Base-by-base conservation (phyloP, 2,113 vertebrate genomes). In the Chaetodon auriga region DNA sequence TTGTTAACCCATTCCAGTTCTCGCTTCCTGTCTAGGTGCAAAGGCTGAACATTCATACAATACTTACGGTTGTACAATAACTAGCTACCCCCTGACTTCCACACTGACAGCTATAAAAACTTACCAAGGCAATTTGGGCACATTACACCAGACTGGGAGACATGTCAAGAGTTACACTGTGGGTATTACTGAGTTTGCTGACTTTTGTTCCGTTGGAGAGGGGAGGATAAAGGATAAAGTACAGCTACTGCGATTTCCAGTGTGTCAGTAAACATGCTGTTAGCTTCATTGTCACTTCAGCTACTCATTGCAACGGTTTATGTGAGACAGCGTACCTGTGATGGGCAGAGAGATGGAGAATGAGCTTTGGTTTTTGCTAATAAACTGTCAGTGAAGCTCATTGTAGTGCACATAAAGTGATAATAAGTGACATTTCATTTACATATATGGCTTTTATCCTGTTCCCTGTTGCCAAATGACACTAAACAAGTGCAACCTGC, bases 181-280 rank as follows among this genome's bases (percentile, higher is more conserved):
- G 6, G 6, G 53, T 66, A 68, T 53, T 21, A 61, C 63, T 23
- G 48, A 48, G 62, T 68, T 81, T 41, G 12, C 72, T 30, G 43
- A 48, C 35, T 30, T 55, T 48, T 57, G 18, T 30, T 72, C 35
- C n/a, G 53, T 35, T 49, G 4, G 19, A 69, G 55, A 57, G 51
- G 11, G 57, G 57, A 76, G 19, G 53, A 54, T 68, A n/a, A 82
- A 81, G 73, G 16, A 54, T 14, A 54, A 21, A 30, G 16, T 53
- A 30, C 23, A 71, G 53, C 23, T 30, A 30, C 30, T 30, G 30
- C 30, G 46, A 60, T 25, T 61, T 53, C 25, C 30, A 57, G n/a
- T 14, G 14, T 16, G 23, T 58, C 25, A 30, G 25, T 16, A 35
- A 30, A 30, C 25, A 58, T 21, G 35, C 58, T 76, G 53, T 79